These are phyloP conservation scores for Elephas maximus DNA, from an alignment of 2,113 vertebrate genomes.

Conservation along the genomic window DNA sequence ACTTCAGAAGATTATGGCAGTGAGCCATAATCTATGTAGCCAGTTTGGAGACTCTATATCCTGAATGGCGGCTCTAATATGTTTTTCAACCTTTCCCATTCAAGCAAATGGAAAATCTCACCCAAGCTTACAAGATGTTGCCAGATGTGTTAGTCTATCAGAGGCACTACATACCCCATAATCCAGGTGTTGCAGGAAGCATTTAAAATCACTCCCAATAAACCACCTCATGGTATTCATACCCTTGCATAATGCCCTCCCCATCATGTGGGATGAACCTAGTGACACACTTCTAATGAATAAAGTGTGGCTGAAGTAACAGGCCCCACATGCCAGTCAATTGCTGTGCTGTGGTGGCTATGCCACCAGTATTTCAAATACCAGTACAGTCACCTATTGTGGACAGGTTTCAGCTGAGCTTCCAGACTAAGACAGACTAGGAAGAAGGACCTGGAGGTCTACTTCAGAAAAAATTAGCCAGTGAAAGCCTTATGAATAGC, in stretches of 20 bases:
- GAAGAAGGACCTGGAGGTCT: no score
- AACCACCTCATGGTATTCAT: not conserved
- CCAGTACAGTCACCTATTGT: no score
- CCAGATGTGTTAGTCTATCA: not conserved
- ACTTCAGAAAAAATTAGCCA: no score
- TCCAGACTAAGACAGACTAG: no score
- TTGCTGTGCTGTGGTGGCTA: no score
- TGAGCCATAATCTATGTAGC: not conserved
- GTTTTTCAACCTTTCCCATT: not conserved
- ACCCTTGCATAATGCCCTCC: not conserved
- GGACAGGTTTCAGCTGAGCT: no score
- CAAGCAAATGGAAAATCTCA: constrained; percentile 22
- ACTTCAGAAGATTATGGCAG: not conserved
- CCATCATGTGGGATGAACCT: not conserved
- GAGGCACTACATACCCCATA: not conserved
- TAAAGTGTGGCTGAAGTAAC: not conserved
- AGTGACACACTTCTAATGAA: not conserved
- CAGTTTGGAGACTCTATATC: not conserved
- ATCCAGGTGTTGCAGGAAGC: not conserved
- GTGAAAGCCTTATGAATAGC: no score
- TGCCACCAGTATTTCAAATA: no score
- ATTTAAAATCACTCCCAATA: not conserved
- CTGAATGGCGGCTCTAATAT: not conserved
- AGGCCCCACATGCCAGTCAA: no score
- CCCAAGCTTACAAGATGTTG: not conserved